Evolutionary conservation across 2,113 vertebrate species (phyloP).

Genomic region (Regulus satrapa): DNA sequence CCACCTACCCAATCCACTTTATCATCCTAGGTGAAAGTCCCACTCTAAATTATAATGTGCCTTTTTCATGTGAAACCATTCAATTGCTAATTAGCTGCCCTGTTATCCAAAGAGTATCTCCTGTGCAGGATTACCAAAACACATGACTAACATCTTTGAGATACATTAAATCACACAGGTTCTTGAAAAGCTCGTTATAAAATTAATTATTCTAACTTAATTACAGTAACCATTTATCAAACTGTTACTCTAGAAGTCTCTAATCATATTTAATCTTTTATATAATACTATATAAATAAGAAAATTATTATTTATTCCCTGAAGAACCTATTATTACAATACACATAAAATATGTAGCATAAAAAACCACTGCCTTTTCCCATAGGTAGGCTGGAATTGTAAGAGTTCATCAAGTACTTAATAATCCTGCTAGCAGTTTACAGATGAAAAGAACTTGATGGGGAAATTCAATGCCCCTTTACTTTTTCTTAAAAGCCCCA

Average conservation of each 20-base stretch:
- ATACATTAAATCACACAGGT: background rate
- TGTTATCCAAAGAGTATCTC: background rate
- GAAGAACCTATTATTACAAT: background rate
- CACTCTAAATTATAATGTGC: background rate
- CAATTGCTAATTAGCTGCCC: background rate
- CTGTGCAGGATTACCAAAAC: background rate
- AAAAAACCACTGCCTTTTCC: background rate
- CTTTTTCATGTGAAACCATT: background rate
- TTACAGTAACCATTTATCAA: background rate
- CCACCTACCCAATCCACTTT: background rate
- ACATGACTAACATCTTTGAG: background rate
- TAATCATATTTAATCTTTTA: background rate
- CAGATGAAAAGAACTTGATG: background rate
- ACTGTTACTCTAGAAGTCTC: background rate
- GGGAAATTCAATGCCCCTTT: background rate
- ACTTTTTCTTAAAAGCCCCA: background rate
- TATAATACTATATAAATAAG: background rate
- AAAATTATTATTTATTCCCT: background rate
- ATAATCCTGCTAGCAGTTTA: background rate
- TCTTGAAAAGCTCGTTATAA: constrained; percentile 12
- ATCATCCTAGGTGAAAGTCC: background rate
- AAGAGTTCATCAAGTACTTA: background rate
- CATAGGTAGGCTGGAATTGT: background rate
- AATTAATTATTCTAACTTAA: background rate
- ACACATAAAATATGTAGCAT: background rate